Base-by-base conservation (phyloP, 2,113 vertebrate genomes). In the Macroglossus sobrinus region DNA sequence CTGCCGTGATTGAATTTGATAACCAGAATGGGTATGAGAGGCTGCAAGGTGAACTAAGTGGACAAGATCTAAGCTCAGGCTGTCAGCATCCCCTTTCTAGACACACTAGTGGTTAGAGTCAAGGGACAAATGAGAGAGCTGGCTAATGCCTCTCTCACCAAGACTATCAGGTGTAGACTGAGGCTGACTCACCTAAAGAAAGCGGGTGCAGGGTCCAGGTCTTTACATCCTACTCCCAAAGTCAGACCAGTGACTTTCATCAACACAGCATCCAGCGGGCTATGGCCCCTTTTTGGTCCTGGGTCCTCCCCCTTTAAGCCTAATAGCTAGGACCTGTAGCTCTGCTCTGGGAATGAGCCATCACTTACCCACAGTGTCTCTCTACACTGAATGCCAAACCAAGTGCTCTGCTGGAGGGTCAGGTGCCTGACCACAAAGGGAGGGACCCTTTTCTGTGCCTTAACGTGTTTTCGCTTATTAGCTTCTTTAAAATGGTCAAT, bases 181-280 rank as follows among this genome's bases (percentile, higher is more conserved):
- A 53, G 69, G 89, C 61, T 82, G 95, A 93, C n/a, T 89, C 55
- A 74, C 71, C 66, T 47, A 35, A 87, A 22, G 66, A 30, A 75
- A 74, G 64, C 0, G 0, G 1, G 22, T 14, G 3, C 30, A 22
- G 80, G 50, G 43, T 38, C 63, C 80, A 50, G 81, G 93, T 69
- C 40, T 82, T 66, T 61, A 91, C 30, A n/a, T 6, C 55, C 81
- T 4, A 72, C 18, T 11, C 71, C 87, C 85, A 53, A 80, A 50
- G 63, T 45, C n/a, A 91, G 68, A 33, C 35, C 1, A 13, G 45
- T 24, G 69, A 40, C 40, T 43, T 43, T 33, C 59, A 72, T 33
- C 82, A 28, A 66, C 63, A 91, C 4, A 14, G 50, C 43, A 71
- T 28, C 55, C 61, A 40, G 74, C 35, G 4, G 78, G 68, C 66